Evolutionary conservation across 2,113 vertebrate genomes (phyloP).

Genomic region (Camelus dromedarius): DNA sequence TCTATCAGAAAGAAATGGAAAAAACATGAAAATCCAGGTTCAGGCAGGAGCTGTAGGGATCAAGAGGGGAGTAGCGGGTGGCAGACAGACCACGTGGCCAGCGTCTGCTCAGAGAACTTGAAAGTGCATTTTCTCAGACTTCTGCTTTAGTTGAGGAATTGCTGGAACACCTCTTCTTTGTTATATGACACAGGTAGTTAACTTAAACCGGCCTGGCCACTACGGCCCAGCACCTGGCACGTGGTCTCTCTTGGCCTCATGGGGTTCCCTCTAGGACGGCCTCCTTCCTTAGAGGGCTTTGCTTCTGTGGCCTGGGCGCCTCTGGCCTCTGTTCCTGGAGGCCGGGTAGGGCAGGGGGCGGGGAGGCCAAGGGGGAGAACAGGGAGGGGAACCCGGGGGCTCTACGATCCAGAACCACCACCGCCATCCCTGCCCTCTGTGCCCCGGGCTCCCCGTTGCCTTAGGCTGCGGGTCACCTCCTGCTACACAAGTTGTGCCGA

Average conservation of each 20-base stretch:
- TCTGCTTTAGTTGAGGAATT: conserved; percentile 2
- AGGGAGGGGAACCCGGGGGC: neutral
- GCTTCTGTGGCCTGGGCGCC: neutral
- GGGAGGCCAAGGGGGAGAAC: neutral
- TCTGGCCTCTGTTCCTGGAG: neutral
- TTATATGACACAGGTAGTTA: neutral
- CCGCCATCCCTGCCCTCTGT: neutral
- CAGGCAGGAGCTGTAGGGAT: neutral
- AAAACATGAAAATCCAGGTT: neutral
- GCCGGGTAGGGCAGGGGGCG: no score
- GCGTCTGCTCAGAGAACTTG: conserved; percentile 15
- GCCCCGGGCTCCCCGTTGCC: neutral
- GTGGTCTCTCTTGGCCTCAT: neutral
- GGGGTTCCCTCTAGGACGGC: neutral
- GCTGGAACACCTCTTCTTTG: neutral
- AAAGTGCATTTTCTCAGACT: conserved; percentile 31
- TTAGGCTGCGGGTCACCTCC: neutral
- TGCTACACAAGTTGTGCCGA: neutral
- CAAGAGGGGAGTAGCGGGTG: neutral
- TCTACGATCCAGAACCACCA: neutral
- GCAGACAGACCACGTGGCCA: neutral
- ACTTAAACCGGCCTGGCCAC: neutral
- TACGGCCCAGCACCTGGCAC: neutral
- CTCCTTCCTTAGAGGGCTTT: neutral
- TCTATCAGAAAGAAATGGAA: neutral